A percentile compares a stretch with the other conserved stretches of the same genome.
Evolutionary conservation across 2,888 invertebrate species (phyloP).

Genomic region (Fragum fragum): DNA sequence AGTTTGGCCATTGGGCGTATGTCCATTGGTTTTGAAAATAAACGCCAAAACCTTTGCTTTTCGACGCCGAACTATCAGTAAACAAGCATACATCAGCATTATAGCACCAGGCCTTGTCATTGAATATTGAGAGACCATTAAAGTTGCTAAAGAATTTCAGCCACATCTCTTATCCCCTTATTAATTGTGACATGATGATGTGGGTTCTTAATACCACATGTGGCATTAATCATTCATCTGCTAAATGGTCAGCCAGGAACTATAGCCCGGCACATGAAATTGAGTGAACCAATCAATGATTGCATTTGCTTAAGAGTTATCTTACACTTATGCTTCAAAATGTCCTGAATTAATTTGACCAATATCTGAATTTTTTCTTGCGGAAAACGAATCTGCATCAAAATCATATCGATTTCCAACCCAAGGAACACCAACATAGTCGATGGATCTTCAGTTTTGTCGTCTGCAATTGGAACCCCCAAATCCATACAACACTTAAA

Average conservation of each 20-base stretch:
- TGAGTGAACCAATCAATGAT: constrained; percentile 19
- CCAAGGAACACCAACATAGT: constrained; percentile 34
- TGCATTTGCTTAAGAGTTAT: constrained; percentile 20
- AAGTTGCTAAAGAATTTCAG: constrained; percentile 7
- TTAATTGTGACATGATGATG: constrained; percentile 1
- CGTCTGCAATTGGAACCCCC: constrained; percentile 31
- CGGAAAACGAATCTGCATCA: constrained; percentile 32
- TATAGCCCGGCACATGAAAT: constrained; percentile 51
- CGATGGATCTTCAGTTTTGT: constrained; percentile 45
- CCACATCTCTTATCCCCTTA: constrained; percentile 17
- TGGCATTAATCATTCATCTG: too few relatives aligned
- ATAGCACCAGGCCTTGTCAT: constrained; percentile 26
- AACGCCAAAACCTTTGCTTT: constrained; percentile 1
- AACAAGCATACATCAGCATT: constrained; percentile 21
- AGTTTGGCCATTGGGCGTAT: constrained; percentile 7
- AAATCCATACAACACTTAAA: constrained; percentile 12
- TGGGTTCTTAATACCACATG: neutral
- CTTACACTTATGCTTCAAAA: constrained; percentile 2
- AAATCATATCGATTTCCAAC: constrained; percentile 33
- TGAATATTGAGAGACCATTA: constrained; percentile 42
- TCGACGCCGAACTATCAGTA: constrained; percentile 7
- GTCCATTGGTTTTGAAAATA: constrained; percentile 12
- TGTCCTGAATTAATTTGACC: neutral
- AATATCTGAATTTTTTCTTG: constrained; percentile 21
- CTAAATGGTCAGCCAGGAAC: too few relatives aligned